Base-by-base conservation (phyloP, 2,113 vertebrate species). In the Sapajus apella region DNA sequence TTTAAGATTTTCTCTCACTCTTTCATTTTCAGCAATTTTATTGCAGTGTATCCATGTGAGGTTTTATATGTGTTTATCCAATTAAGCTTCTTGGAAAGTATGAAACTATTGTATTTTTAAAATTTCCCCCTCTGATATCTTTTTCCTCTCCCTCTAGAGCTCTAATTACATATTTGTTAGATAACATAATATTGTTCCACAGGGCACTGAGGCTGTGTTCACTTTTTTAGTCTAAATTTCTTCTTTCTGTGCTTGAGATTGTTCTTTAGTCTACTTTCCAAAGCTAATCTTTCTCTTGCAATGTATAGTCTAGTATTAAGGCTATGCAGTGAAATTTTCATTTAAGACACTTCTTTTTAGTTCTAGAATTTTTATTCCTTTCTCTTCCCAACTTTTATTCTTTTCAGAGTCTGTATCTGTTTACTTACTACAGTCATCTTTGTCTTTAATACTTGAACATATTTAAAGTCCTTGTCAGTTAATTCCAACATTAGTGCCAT, bases 141-240 rank as follows among this genome's bases (percentile, higher is more conserved):
- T 50, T 87, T 80, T 47, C 30, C 84, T 92, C 17, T 55, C n/a
- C 30, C 43, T 47, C 76, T 92, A 92, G 47, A 88, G 83, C 87
- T 88, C 32, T 20, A 76, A 56, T 87, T 64, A 81, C 37, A 32
- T 92, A 87, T 87, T 87, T 95, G 47, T 95, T 83, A 68, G 76
- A 83, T 55, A 76, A 95, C 37, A 47, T 83, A 47, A 89, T 96
- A 40, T 83, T 50, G 11, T 89, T 76, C 40, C 32, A 77, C 40
- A 77, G 68, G 9, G 30, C 68, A 68, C 8, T 83, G 56, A 76
- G 40, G 32, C 18, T 68, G 10, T 77, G 7, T n/a, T 95, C 52
- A 87, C 87, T 92, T 87, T 73, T 64, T 47, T n/a, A 82, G 66
- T 76, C 30, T 66, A 40, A 55, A 55, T 87, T 87, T 92, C 70